Evolutionary conservation across 2,113 vertebrate genomes (phyloP).

Genomic region (Anser brachyrhynchus): DNA sequence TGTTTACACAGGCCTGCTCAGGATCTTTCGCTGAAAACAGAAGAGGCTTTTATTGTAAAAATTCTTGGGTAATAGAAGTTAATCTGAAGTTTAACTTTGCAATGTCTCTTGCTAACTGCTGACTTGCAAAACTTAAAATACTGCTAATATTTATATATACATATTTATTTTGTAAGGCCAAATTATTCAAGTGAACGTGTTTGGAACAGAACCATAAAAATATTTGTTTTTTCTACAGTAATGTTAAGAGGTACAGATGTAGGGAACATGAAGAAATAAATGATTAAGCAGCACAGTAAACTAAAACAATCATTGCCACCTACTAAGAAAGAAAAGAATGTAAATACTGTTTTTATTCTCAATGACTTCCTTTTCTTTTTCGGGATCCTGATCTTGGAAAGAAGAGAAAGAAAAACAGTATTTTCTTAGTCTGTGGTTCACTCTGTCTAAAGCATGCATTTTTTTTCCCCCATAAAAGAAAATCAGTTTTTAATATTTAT

Average conservation of each 20-base stretch:
- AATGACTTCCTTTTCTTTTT: conserved; percentile 12
- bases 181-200: neutral
- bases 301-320: conserved; percentile 21
- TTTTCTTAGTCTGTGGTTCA: neutral
- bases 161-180: neutral
- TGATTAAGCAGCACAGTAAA: conserved; percentile 27
- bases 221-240: neutral
- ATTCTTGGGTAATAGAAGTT: neutral
- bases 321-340: conserved; percentile 40
- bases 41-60: neutral
- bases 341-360: conserved; percentile 25
- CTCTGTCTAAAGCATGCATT: neutral
- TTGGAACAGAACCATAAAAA: neutral
- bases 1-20: neutral
- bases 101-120: neutral
- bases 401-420: neutral
- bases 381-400: neutral
- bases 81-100: neutral
- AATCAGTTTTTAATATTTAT: conserved; percentile 11
- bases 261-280: neutral
- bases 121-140: neutral
- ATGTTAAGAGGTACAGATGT: neutral
- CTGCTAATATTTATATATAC: neutral
- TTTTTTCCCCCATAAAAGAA: neutral
- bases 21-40: neutral